phyloP scores from a whole-genome alignment of 2,888 invertebrate genomes.

The Heteromyza rotundicornis region DNA sequence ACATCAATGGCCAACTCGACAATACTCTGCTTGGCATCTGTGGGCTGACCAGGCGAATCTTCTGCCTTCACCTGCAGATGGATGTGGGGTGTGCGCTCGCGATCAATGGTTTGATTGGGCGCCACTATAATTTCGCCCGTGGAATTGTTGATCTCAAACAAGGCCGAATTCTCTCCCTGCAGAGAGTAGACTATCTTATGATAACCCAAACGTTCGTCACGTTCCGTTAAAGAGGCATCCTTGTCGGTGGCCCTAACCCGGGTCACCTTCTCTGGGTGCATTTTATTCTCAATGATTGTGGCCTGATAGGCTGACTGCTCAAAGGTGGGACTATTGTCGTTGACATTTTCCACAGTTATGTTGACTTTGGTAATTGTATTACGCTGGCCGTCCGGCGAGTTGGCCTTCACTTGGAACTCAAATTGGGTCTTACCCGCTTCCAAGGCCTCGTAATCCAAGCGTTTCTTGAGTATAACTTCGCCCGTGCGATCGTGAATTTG shows the following conservation, averaged over 20 bases:
- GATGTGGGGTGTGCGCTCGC: conserved; percentile 75
- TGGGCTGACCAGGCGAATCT: conserved; percentile 75
- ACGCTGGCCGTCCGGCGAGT: conserved; percentile 57
- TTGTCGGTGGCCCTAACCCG: conserved; percentile 75
- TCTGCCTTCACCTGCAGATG: conserved; percentile 75
- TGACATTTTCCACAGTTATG: conserved; percentile 75
- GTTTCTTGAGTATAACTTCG: conserved; percentile 74
- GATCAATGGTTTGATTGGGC: conserved; percentile 72
- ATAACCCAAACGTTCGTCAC: conserved; percentile 68
- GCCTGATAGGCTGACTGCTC: conserved; percentile 73
- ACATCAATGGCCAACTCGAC: conserved; percentile 73
- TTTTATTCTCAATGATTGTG: conserved; percentile 73
- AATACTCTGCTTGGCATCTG: conserved; percentile 70
- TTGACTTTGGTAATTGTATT: conserved; percentile 73
- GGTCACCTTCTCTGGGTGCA: conserved; percentile 71
- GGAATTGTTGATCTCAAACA: conserved; percentile 74
- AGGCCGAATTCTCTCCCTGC: conserved; percentile 74
- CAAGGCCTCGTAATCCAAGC: conserved; percentile 80
- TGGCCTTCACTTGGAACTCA: conserved; percentile 67
- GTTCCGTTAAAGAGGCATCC: conserved; percentile 69
- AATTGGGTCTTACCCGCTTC: conserved; percentile 56
- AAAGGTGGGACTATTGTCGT: conserved; percentile 80
- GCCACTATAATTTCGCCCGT: conserved; percentile 74
- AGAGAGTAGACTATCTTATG: conserved; percentile 75
- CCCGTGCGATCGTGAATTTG: conserved; percentile 73